Percentiles rank a stretch among this genome's conserved stretches.
These are phyloP conservation scores for Rhinogobio ventralis DNA, from an alignment of 2,797 vertebrate genomes.

Conservation along the genomic window DNA sequence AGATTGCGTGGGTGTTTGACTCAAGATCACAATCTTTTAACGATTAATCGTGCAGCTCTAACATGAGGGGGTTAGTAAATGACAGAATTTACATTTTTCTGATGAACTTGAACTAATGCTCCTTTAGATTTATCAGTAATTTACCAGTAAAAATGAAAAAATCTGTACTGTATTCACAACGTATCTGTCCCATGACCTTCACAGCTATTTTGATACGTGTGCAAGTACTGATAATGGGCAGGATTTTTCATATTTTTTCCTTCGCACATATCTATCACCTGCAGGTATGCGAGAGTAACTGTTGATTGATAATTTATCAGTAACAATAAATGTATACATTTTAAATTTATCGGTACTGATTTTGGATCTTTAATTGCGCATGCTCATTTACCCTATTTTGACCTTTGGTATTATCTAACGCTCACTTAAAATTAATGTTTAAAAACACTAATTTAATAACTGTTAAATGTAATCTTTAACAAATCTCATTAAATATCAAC, in stretches of 20 bases:
- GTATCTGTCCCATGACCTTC: no score
- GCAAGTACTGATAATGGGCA: no score
- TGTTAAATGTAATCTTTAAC: neutral
- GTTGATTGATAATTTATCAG: neutral
- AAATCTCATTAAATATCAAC: neutral
- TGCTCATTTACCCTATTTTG: neutral
- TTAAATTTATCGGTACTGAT: neutral
- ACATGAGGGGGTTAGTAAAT: constrained; percentile 3
- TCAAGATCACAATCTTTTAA: neutral
- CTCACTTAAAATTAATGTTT: neutral
- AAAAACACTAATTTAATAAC: neutral
- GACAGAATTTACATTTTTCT: neutral
- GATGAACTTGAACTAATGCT: neutral
- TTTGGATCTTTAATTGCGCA: neutral
- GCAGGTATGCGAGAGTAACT: no score
- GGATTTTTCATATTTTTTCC: no score
- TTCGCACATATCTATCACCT: no score
- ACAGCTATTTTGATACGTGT: no score
- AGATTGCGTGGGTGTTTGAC: neutral
- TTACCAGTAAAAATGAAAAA: no score
- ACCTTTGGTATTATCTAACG: neutral
- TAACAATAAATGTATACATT: neutral
- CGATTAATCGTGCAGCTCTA: neutral
- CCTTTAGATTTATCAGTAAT: neutral
- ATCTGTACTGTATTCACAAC: no score